Base-by-base conservation (phyloP, 2,888 invertebrate species). In the Heteromurus nitidus region DNA sequence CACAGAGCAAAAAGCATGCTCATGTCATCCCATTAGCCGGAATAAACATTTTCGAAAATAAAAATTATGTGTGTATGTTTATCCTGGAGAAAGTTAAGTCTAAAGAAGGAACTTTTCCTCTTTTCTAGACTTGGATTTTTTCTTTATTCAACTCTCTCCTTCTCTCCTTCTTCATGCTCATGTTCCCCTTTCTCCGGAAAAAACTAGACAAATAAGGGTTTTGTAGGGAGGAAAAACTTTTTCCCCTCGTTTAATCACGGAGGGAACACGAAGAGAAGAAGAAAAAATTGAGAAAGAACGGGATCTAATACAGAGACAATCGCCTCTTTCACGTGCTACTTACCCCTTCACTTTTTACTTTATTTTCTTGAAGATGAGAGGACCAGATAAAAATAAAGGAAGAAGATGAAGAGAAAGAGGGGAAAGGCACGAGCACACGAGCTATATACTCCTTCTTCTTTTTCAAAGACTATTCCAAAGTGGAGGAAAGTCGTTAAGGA, bases 201-300 rank as follows among this genome's bases (percentile, higher is more conserved):
- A 70, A 18, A 68, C 9, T 30, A 68, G 68, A 30, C 47, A 50
- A 50, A 68, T 68, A 50, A 70, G 70, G 53, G 70, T 31, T 36
- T 24, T 36, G 22, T n/a, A n/a, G n/a, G n/a, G n/a, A n/a, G n/a
- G n/a, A 53, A 55, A 53, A 28, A 69, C 36, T 3, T 72, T 72
- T 64, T 62, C 58, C 30, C 44, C 50, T 73, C 73, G 64, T 73
- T 73, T 73, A 73, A 73, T 73, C 73, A 73, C 73, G 73, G 53
- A 62, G 64, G 44, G 20, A 16, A 42, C 7, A n/a, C n/a, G n/a
- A n/a, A 36, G 28, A 44, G 44, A 70, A 70, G 13, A 13, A 9
- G 53, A 22, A 28, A 69, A 44, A 36, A 9, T 36, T 13, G 13
- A 36, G 36, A 36, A 36, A 36, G 7, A 36, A 36, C 36, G 36